A percentile compares a stretch with the other conserved stretches of the same genome.
These are phyloP conservation scores for Neodiprion lecontei DNA, from an alignment of 1,140 invertebrate species.

Conservation along the genomic window DNA sequence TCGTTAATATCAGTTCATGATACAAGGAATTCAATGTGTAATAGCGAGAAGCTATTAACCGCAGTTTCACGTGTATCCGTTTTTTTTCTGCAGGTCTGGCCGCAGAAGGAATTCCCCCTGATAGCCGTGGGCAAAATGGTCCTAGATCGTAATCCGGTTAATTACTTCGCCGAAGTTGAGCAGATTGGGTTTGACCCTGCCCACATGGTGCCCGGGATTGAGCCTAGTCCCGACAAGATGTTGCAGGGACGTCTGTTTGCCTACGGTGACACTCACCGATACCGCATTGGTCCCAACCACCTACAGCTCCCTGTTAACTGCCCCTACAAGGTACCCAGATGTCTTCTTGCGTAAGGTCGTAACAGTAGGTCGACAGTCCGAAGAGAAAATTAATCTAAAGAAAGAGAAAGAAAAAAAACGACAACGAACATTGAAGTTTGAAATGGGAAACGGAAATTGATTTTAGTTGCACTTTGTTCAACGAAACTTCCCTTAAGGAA, in stretches of 20 bases:
- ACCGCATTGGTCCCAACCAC: conserved; percentile 93
- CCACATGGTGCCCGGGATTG: conserved; percentile 91
- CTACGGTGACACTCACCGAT: conserved; percentile 93
- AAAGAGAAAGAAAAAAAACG: too few species aligned
- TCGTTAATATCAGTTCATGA: too few species aligned
- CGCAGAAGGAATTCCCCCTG: conserved; percentile 88
- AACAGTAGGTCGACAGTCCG: conserved; percentile 16
- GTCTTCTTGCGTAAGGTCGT: too few species aligned
- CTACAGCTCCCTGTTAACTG: conserved; percentile 95
- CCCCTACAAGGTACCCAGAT: conserved; percentile 70
- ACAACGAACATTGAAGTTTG: too few species aligned
- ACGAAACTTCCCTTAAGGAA: too few species aligned
- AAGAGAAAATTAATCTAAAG: conserved; percentile 20
- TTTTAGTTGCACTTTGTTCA: too few species aligned
- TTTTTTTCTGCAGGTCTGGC: conserved; percentile 73
- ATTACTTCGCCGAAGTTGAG: conserved; percentile 95
- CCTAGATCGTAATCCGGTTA: conserved; percentile 87
- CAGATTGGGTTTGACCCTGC: conserved; percentile 94
- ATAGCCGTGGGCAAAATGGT: conserved; percentile 92
- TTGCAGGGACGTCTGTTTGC: conserved; percentile 93
- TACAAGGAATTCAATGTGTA: too few species aligned
- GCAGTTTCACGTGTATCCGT: background rate
- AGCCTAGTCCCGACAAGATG: conserved; percentile 94
- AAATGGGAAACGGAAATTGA: too few species aligned
- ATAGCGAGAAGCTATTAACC: too few species aligned